Conservation (phyloP, 2,888 invertebrate genomes). For the Trichogramma dendrolimi region DNA sequence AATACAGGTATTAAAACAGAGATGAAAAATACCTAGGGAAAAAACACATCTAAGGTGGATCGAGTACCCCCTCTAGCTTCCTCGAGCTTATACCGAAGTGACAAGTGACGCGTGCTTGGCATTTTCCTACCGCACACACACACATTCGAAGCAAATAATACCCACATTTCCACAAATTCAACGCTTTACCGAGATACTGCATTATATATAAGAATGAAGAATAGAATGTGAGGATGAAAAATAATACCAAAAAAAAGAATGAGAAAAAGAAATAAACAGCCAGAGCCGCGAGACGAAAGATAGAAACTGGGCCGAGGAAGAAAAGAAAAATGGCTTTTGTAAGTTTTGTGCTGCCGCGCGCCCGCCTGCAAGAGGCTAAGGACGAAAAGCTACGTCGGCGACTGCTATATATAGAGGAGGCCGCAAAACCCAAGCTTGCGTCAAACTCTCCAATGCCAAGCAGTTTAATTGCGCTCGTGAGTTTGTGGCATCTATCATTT, state of each 20-base stretch:
- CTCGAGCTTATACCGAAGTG: too few relatives aligned
- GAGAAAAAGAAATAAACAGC: neutral
- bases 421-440: neutral
- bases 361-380: neutral
- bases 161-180: too few relatives aligned
- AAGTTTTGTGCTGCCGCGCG: conserved; percentile 6
- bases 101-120: too few relatives aligned
- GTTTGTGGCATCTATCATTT: conserved; percentile 24
- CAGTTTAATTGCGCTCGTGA: conserved; percentile 24
- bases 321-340: conserved; percentile 19
- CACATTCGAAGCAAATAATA: too few relatives aligned
- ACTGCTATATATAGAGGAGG: neutral
- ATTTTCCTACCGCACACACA: too few relatives aligned
- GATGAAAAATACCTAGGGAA: too few relatives aligned
- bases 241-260: neutral
- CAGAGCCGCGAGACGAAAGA: neutral
- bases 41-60: too few relatives aligned
- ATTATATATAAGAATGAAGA: too few relatives aligned
- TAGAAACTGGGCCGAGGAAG: neutral
- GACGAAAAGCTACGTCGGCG: neutral
- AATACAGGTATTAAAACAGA: too few relatives aligned
- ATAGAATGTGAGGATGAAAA: neutral
- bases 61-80: too few relatives aligned
- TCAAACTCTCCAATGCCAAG: neutral
- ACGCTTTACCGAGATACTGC: too few relatives aligned